These are phyloP conservation scores for Callithrix jacchus DNA, from an alignment of 2,113 vertebrate genomes.

Conservation along the genomic window DNA sequence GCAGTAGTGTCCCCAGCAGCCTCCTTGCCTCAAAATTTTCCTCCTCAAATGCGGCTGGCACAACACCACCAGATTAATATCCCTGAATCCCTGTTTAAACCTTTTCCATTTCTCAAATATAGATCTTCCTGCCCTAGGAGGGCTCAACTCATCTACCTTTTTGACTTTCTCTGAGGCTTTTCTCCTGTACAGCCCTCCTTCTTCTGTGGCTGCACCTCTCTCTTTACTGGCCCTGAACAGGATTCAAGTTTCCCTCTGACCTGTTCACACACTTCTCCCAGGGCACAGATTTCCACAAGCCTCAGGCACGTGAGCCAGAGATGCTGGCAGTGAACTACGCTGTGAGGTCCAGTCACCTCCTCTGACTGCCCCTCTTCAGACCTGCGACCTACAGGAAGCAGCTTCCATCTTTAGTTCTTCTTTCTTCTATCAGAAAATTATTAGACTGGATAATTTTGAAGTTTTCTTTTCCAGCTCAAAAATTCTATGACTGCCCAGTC, in stretches of 20 bases:
- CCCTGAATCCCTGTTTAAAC: not conserved
- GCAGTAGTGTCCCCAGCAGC: not conserved
- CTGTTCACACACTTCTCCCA: fast-evolving
- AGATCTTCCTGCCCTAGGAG: not conserved
- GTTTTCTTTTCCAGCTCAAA: not conserved
- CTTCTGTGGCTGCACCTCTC: not conserved
- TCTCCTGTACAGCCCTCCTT: not conserved
- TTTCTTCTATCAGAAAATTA: not conserved
- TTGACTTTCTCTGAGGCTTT: not conserved
- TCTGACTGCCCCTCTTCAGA: not conserved
- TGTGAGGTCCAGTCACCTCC: no score
- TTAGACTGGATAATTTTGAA: not conserved
- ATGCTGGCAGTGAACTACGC: not conserved
- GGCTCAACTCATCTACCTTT: not conserved
- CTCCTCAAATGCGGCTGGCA: not conserved
- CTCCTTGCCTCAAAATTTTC: constrained; percentile 1
- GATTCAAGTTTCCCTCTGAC: not conserved
- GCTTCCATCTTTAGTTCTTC: not conserved
- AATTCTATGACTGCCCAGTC: not conserved
- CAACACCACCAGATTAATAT: not conserved
- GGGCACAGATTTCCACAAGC: not conserved
- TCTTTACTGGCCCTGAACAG: not conserved
- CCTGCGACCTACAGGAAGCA: not conserved
- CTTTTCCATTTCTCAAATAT: not conserved
- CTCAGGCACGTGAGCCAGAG: not conserved